Conservation (phyloP, 2,113 vertebrate species). For the Corythoichthys haematopterus region DNA sequence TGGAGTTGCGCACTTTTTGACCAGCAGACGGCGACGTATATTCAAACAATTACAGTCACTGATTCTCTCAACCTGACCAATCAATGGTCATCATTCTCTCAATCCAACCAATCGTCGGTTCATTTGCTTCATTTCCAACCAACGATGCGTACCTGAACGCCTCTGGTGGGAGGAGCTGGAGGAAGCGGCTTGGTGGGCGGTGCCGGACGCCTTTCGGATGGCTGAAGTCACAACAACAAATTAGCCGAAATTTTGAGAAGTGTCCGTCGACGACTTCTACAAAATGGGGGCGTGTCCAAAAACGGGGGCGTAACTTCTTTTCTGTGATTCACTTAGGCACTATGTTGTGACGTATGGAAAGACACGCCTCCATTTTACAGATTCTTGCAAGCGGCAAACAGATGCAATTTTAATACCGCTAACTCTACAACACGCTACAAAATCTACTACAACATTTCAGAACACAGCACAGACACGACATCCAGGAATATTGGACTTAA, state of each 20-base stretch:
- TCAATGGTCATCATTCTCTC: neutral
- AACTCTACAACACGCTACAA: neutral
- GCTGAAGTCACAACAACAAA: conserved; percentile 49
- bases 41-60: neutral
- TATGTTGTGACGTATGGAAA: too few relatives aligned
- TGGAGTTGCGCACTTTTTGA: neutral
- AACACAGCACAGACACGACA: too few relatives aligned
- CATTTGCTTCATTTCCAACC: neutral
- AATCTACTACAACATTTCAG: too few relatives aligned
- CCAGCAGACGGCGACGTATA: neutral
- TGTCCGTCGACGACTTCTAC: too few relatives aligned
- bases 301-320: too few relatives aligned
- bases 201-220: conserved; percentile 59
- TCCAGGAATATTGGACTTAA: too few relatives aligned
- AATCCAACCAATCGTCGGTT: neutral
- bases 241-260: neutral
- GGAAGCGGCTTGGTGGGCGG: conserved; percentile 83
- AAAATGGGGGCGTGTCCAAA: too few relatives aligned
- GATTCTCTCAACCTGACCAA: neutral
- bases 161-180: conserved; percentile 75
- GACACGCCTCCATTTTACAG: too few relatives aligned
- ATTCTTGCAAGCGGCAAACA: too few relatives aligned
- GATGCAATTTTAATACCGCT: too few relatives aligned
- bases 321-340: too few relatives aligned
- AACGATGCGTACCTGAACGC: conserved; percentile 67